Evolutionary conservation across 2,113 vertebrate species (phyloP), one percentile per base, ranked within the genome.

Genomic region (Sciurus niger): DNA sequence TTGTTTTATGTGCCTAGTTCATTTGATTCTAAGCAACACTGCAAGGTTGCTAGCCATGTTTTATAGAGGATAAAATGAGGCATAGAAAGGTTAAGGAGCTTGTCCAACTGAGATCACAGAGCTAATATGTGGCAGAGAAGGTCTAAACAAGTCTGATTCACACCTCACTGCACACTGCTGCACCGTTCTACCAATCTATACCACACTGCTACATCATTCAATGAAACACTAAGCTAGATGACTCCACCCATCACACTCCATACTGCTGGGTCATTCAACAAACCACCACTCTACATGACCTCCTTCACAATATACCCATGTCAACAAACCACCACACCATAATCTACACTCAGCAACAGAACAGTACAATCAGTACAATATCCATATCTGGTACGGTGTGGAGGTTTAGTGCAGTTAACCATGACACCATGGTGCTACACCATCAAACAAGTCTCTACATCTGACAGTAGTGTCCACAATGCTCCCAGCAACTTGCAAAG

Each of bases 11-110:
- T 43, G 4, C 6, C 80, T 32, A 63, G 28, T 13, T 96, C 84
- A 58, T 82, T 70, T 32, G 67, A 80, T 84, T 77, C 51, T 93
- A 78, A 83, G 37, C 48, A 84, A 40, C 13, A 43, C 24, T 8
- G 60, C 70, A n/a, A 34, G 14, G 20, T 40, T 53, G 16, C 53
- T 78, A 84, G 58, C 37, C 4, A 32, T 37, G 8, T 83, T 90
- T 95, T 93, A 58, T 80, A 88, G n/a, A 90, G 43, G 84, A 58
- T 51, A 77, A 84, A 96, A 80, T 24, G 37, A 82, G 37, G 37
- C 67, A 93, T 8, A 92, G 80, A 70, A 88, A 91, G 51, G 12
- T 32, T 94, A 88, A 53, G 20, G 68, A 46, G 91, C 5, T 79
- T 73, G 24, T 37, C 30, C 60, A 76, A 63, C 24, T 28, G 25